Conservation (phyloP, 2,113 vertebrate species). For the Tetrao urogallus region DNA sequence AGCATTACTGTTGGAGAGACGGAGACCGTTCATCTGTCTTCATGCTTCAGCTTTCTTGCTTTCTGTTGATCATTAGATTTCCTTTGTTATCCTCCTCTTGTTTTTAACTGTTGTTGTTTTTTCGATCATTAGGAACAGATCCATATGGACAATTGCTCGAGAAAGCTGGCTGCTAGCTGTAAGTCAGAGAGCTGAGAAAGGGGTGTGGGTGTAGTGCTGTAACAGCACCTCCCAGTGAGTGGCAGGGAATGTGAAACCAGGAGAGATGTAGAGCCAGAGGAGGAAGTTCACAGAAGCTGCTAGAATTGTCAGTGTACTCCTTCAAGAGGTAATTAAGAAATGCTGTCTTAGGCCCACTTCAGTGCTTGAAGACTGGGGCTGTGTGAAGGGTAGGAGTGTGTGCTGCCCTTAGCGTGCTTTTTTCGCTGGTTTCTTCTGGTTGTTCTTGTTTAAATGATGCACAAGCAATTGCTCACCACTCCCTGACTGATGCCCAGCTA, state of each 20-base stretch:
- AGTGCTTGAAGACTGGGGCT: not conserved
- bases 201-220: not conserved
- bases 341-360: not conserved
- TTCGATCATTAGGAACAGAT: not conserved
- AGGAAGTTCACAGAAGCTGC: not conserved
- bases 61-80: not conserved
- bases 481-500: too few relatives aligned
- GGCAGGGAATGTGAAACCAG: not conserved
- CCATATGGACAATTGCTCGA: accelerated
- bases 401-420: not conserved
- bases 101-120: not conserved
- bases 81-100: not conserved
- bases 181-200: not conserved
- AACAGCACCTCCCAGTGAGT: not conserved
- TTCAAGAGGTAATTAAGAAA: not conserved
- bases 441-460: too few relatives aligned
- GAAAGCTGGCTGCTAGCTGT: not conserved
- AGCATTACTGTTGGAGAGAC: not conserved
- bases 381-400: not conserved
- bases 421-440: not conserved
- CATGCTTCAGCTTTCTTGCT: not conserved
- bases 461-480: too few relatives aligned
- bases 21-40: not conserved
- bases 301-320: not conserved
- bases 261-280: not conserved